Evolutionary conservation across 2,113 vertebrate genomes (phyloP), one percentile per base, ranked within the genome.

Genomic region (Reinhardtius hippoglossoides): DNA sequence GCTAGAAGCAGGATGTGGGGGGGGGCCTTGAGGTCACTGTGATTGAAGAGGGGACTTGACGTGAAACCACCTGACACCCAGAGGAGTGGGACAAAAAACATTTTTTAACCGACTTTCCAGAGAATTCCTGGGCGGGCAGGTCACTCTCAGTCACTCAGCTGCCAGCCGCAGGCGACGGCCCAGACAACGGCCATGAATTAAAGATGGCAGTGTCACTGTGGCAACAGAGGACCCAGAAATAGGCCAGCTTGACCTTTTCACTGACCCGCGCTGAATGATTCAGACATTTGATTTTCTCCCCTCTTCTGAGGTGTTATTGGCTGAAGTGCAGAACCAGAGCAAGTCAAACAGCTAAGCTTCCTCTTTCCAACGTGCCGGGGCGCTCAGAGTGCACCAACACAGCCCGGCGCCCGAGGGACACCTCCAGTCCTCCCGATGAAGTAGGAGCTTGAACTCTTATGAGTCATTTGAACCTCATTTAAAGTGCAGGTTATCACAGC

Each of bases 121-220:
- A 73, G 66, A 85, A 83, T 86, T 87, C 83, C 20, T n/a, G 7
- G 50, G 50, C 20, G 20, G 50, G 18, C 76, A 67, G 88, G 86
- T 90, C 81, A 60, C 67, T 89, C 88, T 87, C 83, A 75, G 74
- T 84, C 87, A 85, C 67, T 81, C 84, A 84, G 85, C 81, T 78
- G 81, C 83, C 84, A 78, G 86, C 87, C 82, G 24, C 62, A 76
- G 88, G 89, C 82, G 55, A 88, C 88, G 88, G 68, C 67, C 71
- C 72, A 74, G 88, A 83, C 89, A 81, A 60, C 78, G 23, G 58
- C 87, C 76, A 92, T 91, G 85, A 92, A 93, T 92, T 87, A 90
- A 91, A 92, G 77, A 93, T 91, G 89, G 82, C 83, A 84, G 73
- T 66, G 42, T 87, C 73, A 59, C 89, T 73, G 78, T 15, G 56